Evolutionary conservation across 2,888 invertebrate genomes (phyloP).

Genomic region (Eurytoma adleriae): DNA sequence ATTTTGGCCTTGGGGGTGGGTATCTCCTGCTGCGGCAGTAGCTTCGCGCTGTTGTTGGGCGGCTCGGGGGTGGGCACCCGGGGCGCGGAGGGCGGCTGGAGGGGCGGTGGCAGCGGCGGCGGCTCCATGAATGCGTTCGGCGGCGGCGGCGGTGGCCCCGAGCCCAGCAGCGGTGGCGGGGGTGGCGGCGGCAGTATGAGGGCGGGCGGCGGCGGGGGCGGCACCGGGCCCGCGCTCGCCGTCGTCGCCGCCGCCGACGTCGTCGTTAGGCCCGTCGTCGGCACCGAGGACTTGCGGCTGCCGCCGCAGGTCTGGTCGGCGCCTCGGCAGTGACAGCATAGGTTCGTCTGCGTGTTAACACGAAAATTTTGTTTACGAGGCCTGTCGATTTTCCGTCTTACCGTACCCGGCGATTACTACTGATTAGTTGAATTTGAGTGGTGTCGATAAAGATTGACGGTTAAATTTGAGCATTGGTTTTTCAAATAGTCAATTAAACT

Average conservation of each 20-base stretch:
- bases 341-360: conserved; percentile 69
- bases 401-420: not conserved
- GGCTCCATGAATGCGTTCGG: conserved; percentile 68
- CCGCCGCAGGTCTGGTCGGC: conserved; percentile 71
- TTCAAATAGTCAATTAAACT: conserved; percentile 40
- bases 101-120: conserved; percentile 73
- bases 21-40: conserved; percentile 93
- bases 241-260: conserved; percentile 7
- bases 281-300: conserved; percentile 71
- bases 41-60: conserved; percentile 75
- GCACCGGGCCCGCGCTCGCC: conserved; percentile 64
- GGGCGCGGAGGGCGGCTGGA: conserved; percentile 71
- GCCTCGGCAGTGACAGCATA: conserved; percentile 75
- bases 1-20: conserved; percentile 97
- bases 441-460: too few relatives aligned
- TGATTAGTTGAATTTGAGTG: too few relatives aligned
- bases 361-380: not conserved
- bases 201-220: conserved; percentile 73
- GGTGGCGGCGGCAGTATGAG: conserved; percentile 38
- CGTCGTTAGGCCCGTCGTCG: conserved; percentile 72
- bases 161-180: not conserved
- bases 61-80: conserved; percentile 71
- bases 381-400: too few relatives aligned
- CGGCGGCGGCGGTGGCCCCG: conserved; percentile 67
- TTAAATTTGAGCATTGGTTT: not conserved